Conservation (phyloP, 2,113 vertebrate species). For the Marcusenius ussheri region DNA sequence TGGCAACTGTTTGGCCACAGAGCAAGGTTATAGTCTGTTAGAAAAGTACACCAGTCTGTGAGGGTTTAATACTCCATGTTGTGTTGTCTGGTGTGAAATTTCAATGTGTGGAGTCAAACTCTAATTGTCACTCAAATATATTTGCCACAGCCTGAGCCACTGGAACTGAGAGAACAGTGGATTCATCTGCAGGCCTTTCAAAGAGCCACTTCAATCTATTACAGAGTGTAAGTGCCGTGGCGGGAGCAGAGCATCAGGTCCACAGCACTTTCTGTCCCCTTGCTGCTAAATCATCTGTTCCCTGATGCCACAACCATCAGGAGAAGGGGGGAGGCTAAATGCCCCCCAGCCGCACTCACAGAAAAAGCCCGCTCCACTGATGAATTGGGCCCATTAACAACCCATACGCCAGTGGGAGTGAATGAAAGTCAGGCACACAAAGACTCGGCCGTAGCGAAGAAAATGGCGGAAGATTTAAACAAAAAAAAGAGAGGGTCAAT, state of each 20-base stretch:
- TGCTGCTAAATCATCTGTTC: slow-evolving; percentile 54
- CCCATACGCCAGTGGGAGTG: slow-evolving; percentile 34
- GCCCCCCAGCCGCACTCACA: slow-evolving; percentile 34
- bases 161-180: neutral
- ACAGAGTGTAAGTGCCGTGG: neutral
- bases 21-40: neutral
- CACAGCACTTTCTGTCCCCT: slow-evolving; percentile 40
- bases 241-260: neutral
- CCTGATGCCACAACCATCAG: slow-evolving; percentile 35
- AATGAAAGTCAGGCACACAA: slow-evolving; percentile 30
- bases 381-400: slow-evolving; percentile 46
- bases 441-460: neutral
- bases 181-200: neutral
- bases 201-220: neutral
- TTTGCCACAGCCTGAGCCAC: neutral
- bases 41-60: neutral
- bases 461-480: slow-evolving; percentile 8
- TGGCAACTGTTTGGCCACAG: neutral
- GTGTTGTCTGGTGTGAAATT: neutral
- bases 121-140: neutral
- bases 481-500: neutral
- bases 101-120: neutral
- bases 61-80: neutral
- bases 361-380: slow-evolving; percentile 40
- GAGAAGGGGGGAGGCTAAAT: slow-evolving; percentile 32